phyloP scores from a whole-genome alignment of 2,888 invertebrate species.

The Drosophila nr. perissopoda region DNA sequence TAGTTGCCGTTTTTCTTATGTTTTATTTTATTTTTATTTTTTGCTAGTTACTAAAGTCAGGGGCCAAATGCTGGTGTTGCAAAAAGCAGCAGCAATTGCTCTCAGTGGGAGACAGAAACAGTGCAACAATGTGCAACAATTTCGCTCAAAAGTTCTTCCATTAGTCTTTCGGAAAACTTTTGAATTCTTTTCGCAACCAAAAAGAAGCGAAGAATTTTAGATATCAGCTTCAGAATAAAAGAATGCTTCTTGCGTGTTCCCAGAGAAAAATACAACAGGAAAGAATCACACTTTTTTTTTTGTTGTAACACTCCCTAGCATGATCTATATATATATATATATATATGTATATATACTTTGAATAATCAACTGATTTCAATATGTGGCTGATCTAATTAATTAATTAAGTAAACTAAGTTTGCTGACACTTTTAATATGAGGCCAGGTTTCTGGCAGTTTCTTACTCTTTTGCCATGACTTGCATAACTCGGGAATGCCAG shows the following conservation, averaged over 20 bases:
- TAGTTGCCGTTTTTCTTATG: background rate
- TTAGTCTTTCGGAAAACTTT: conserved; percentile 13
- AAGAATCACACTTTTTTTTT: background rate
- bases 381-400: background rate
- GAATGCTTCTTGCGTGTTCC: background rate
- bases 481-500: background rate
- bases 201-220: background rate
- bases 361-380: background rate
- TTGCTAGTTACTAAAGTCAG: conserved; percentile 30
- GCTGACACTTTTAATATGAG: background rate
- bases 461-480: background rate
- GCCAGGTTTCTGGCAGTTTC: background rate
- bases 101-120: conserved; percentile 12
- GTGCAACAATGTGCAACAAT: conserved; percentile 4
- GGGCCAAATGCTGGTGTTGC: conserved; percentile 36
- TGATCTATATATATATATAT: background rate
- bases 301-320: background rate
- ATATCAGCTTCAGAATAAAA: background rate
- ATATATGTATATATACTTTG: background rate
- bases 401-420: background rate
- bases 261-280: background rate
- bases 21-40: conserved; percentile 4
- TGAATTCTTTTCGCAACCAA: conserved; percentile 1
- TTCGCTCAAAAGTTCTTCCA: conserved; percentile 16
- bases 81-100: conserved; percentile 5